These are phyloP conservation scores for Pseudachorutes palmiensis DNA, from an alignment of 1,140 invertebrate genomes.

Conservation along the genomic window DNA sequence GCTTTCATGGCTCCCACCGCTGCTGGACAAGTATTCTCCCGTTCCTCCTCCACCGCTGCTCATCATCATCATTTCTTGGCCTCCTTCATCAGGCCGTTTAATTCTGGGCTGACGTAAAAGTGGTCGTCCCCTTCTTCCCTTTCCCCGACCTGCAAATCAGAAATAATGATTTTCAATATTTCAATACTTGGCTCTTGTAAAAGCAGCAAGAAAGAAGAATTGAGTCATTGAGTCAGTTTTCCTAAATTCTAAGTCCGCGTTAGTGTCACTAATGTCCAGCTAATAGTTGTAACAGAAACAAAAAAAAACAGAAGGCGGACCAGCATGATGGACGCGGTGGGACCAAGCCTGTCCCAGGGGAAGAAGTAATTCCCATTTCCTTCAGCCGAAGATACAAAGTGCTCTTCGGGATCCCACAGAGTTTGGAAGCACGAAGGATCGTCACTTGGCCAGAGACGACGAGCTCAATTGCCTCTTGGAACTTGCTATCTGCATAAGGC, in stretches of 20 bases:
- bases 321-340: not conserved
- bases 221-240: not conserved
- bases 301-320: slow-evolving; percentile 4
- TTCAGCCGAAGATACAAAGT: slow-evolving; percentile 30
- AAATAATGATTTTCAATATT: not conserved
- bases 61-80: slow-evolving; percentile 39
- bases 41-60: slow-evolving; percentile 13
- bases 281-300: not conserved
- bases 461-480: slow-evolving; percentile 24
- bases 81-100: slow-evolving; percentile 47
- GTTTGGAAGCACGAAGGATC: slow-evolving; percentile 23
- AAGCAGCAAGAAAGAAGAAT: not conserved
- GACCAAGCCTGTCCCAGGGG: not conserved
- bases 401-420: slow-evolving; percentile 31
- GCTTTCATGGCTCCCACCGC: slow-evolving; percentile 15
- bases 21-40: not conserved
- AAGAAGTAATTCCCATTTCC: slow-evolving; percentile 29
- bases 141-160: not conserved
- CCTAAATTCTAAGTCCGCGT: no score
- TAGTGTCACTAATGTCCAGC: no score
- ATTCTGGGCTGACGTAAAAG: slow-evolving; percentile 58
- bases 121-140: slow-evolving; percentile 44
- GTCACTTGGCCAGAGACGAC: slow-evolving; percentile 21
- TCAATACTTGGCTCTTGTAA: not conserved
- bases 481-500: slow-evolving; percentile 19